These are phyloP conservation scores for Diloba caeruleocephala DNA, from an alignment of 2,888 invertebrate genomes.

Conservation along the genomic window DNA sequence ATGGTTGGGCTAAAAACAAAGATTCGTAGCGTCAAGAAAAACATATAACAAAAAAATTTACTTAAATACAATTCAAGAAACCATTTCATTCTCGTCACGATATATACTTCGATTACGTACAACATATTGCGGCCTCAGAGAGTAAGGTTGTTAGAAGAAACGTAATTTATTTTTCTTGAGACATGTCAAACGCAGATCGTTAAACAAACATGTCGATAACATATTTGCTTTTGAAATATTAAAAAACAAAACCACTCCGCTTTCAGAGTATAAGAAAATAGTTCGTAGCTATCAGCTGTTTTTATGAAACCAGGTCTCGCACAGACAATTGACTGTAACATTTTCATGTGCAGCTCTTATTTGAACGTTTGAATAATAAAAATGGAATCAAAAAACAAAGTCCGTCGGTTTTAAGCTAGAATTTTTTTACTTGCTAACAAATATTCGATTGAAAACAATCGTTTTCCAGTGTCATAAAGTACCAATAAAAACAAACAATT, in stretches of 20 bases:
- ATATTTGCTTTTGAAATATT: conserved; percentile 28
- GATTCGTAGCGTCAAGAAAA: too few species aligned
- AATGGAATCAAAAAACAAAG: too few species aligned
- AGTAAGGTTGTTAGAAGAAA: conserved; percentile 27
- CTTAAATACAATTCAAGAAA: conserved; percentile 9
- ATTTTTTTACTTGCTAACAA: neutral
- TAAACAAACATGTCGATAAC: conserved; percentile 34
- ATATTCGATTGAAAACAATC: neutral
- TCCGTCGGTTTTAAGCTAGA: too few species aligned
- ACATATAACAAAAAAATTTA: conserved; percentile 19
- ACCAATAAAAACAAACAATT: conserved; percentile 22
- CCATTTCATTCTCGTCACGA: conserved; percentile 29
- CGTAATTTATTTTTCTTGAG: conserved; percentile 46
- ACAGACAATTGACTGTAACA: neutral
- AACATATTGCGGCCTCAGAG: conserved; percentile 11
- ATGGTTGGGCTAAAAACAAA: too few species aligned
- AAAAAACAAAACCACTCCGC: conserved; percentile 5
- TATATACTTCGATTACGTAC: conserved; percentile 15
- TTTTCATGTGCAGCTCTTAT: too few species aligned
- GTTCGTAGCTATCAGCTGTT: conserved; percentile 1
- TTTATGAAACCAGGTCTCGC: neutral
- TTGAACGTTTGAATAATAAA: too few species aligned
- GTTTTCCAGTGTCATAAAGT: neutral
- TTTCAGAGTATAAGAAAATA: conserved; percentile 8
- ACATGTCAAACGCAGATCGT: conserved; percentile 49